phyloP scores from a whole-genome alignment of 2,797 vertebrate species.

The Labroides dimidiatus region DNA sequence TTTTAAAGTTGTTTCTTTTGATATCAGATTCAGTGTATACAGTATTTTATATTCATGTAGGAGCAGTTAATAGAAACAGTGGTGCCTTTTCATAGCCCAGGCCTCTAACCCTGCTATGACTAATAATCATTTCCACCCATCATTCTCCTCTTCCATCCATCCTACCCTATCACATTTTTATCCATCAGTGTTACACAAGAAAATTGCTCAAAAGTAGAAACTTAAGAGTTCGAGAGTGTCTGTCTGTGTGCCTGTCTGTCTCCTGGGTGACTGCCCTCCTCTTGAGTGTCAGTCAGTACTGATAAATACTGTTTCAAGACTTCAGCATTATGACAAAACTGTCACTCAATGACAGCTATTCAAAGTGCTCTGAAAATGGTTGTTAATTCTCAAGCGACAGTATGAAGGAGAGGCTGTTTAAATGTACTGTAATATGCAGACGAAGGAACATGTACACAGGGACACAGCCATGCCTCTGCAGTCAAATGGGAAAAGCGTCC shows the following conservation, averaged over 20 bases:
- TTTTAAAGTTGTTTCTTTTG: background rate
- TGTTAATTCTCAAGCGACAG: conserved; percentile 38
- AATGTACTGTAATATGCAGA: conserved; percentile 19
- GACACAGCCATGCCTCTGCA: background rate
- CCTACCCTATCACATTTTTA: conserved; percentile 27
- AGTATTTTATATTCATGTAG: background rate
- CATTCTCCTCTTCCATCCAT: conserved; percentile 20
- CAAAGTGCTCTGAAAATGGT: conserved; percentile 45
- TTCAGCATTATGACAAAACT: conserved; percentile 52
- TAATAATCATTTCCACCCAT: conserved; percentile 72
- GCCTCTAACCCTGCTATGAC: conserved; percentile 74
- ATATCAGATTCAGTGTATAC: background rate
- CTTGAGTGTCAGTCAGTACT: conserved; percentile 59
- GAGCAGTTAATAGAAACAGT: conserved; percentile 63
- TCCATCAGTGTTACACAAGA: conserved; percentile 27
- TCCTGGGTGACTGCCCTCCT: conserved; percentile 44
- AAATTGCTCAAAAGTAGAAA: conserved; percentile 20
- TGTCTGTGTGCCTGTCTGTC: conserved; percentile 26
- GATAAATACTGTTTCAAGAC: conserved; percentile 57
- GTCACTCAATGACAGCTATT: conserved; percentile 58
- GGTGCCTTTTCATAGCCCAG: conserved; percentile 72
- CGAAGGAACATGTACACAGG: background rate
- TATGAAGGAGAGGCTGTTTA: conserved; percentile 18
- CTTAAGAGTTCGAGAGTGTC: conserved; percentile 6
- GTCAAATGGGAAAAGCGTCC: background rate